Evolutionary conservation across 2,113 vertebrate genomes (phyloP).

Genomic region (human): GRCh38 chr3:155661501-155662000

Average conservation of each 20-base stretch:
- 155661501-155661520: background rate
- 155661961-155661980: background rate
- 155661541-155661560: background rate
- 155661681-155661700: background rate
- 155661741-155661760: background rate
- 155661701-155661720: background rate
- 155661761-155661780: background rate
- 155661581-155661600: too few species aligned
- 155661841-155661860: background rate
- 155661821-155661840: background rate
- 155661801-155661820: background rate
- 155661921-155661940: background rate
- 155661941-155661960: background rate
- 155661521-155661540: background rate
- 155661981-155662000: background rate
- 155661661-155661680: background rate
- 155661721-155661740: background rate
- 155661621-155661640: background rate
- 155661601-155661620: background rate
- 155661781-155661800: too few species aligned
- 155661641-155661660: background rate
- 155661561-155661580: background rate
- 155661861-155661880: background rate
- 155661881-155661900: background rate
- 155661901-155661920: background rate